These are phyloP conservation scores for Crocodylus rhombifer DNA, from an alignment of 2,797 vertebrate genomes.

Conservation along the genomic window DNA sequence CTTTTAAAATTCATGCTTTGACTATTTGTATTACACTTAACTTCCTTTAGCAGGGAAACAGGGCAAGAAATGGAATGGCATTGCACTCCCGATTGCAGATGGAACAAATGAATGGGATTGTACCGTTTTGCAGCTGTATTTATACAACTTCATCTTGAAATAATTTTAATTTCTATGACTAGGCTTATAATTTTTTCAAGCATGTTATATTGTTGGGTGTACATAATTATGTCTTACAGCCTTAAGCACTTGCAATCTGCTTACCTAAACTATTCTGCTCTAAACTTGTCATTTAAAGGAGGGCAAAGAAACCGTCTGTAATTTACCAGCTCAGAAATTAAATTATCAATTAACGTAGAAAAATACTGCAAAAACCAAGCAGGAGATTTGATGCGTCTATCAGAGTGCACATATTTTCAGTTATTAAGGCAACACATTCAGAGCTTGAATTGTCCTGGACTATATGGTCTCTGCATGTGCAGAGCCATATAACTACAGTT, in stretches of 20 bases:
- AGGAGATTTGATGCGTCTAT: background rate
- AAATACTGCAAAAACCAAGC: conserved; percentile 6
- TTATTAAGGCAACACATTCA: background rate
- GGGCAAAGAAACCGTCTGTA: conserved; percentile 58
- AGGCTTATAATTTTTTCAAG: conserved; percentile 74
- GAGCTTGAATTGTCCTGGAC: background rate
- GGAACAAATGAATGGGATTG: conserved; percentile 64
- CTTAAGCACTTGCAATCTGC: conserved; percentile 73
- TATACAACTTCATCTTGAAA: conserved; percentile 74
- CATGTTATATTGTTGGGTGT: conserved; percentile 73
- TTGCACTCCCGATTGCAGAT: background rate
- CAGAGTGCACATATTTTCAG: background rate
- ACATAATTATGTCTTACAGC: conserved; percentile 74
- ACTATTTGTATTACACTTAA: background rate
- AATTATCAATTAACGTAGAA: conserved; percentile 67
- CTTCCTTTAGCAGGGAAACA: background rate
- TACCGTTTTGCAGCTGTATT: conserved; percentile 70
- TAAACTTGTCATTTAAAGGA: conserved; percentile 68
- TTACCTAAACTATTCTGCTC: conserved; percentile 74
- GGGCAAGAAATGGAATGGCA: background rate
- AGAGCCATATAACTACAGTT: background rate
- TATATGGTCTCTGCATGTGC: background rate
- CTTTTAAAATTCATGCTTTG: conserved; percentile 9
- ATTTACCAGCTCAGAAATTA: conserved; percentile 68
- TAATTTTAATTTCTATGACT: conserved; percentile 75